phyloP scores from a whole-genome alignment of 64 coral and sea anemone species.

The Porites lutea region DNA sequence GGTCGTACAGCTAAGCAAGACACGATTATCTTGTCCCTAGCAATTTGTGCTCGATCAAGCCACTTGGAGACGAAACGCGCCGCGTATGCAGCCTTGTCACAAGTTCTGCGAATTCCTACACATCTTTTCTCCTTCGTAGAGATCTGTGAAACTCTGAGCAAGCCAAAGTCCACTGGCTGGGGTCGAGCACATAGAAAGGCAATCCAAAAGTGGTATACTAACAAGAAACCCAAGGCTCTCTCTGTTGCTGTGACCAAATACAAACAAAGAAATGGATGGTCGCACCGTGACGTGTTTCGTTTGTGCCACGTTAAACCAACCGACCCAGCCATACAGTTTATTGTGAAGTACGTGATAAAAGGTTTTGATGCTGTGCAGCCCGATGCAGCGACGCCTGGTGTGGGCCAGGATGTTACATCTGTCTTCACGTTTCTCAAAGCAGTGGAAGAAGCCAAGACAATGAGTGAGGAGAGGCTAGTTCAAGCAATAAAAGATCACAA shows the following conservation, averaged over 20 bases:
- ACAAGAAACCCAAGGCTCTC: slow-evolving; percentile 70
- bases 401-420: slow-evolving; percentile 71
- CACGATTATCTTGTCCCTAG: slow-evolving; percentile 82
- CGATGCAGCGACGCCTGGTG: slow-evolving; percentile 45
- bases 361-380: slow-evolving; percentile 71
- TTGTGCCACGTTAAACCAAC: slow-evolving; percentile 83
- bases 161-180: slow-evolving; percentile 75
- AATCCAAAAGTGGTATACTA: slow-evolving; percentile 92
- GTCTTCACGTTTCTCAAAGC: slow-evolving; percentile 59
- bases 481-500: slow-evolving; percentile 48
- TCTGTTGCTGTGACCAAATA: slow-evolving; percentile 92
- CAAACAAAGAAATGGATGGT: slow-evolving; percentile 94
- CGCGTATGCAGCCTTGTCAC: slow-evolving; percentile 64
- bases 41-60: slow-evolving; percentile 70
- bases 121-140: slow-evolving; percentile 90
- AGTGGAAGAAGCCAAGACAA: slow-evolving; percentile 78
- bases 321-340: slow-evolving; percentile 47
- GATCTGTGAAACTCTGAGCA: slow-evolving; percentile 73
- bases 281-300: slow-evolving; percentile 84
- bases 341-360: slow-evolving; percentile 91
- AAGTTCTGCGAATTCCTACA: slow-evolving; percentile 87
- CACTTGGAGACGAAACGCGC: slow-evolving; percentile 71
- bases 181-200: slow-evolving; percentile 87
- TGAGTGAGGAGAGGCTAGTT: slow-evolving; percentile 67
- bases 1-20: slow-evolving; percentile 88